Base-by-base conservation (phyloP, 23 tunicate genomes). In the Ciona savignyi region DNA sequence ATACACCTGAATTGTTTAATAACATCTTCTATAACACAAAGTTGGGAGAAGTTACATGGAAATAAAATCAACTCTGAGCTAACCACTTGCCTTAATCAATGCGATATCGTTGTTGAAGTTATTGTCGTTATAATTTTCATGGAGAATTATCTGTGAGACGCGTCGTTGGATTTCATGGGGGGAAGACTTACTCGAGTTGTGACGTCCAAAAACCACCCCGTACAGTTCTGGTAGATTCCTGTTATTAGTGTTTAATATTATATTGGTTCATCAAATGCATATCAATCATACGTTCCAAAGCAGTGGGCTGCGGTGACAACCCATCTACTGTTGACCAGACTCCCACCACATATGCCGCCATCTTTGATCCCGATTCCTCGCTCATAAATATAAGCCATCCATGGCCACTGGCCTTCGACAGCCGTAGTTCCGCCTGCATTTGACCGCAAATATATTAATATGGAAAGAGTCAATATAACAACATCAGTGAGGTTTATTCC, bases 101-200 rank as follows among this genome's bases (percentile, higher is more conserved):
- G 86, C 95, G 22, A 87, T 83, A 63, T 87, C 95, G 71, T 80
- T 80, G 70, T 80, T 72, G 68, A 80, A 76, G 32, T 77, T 62
- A 42, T 60, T 27, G 6, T 67, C 29, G 23, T 75, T 33, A 49
- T 34, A 87, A 30, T 77, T 32, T 3, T 60, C 72, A 65, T 80
- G 81, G 19, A 70, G 29, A 63, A 63, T 63, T 32, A 87, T 76
- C 34, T 29, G 62, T 23, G 29, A 19, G 29, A 80, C 26, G 21
- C 68, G 34, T 3, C 82, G 56, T 3, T 42, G 35, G 4, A 28
- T 29, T 66, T 87, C 95, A 4, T 77, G 30, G 1, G 31, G 25
- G 26, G 80, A 82, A 24, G 26, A 1, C 1, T 2, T 6, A 31
- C 82, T 82, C 11, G 71, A 51, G 23, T 25, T 63, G 64, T 75